Evolutionary conservation across 2,797 vertebrate genomes (phyloP), one percentile per base, ranked within the genome.

Genomic region (Spatula clypeata): DNA sequence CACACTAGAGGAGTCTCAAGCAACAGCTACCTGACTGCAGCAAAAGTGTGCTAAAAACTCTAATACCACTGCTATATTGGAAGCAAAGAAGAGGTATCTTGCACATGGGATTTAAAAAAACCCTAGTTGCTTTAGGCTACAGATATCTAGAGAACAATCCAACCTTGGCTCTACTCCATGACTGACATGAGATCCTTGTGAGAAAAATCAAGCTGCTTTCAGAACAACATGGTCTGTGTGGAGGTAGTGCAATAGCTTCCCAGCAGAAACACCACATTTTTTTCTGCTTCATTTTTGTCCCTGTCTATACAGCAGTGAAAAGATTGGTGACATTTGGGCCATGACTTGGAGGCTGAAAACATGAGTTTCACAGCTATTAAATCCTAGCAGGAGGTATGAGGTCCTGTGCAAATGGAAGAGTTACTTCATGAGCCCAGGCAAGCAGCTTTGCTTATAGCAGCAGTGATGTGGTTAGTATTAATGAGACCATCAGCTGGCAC

Each of bases 311-410:
- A 65, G 29, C n/a, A 77, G 40, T 45, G 55, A 87, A 79, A 45
- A 85, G 61, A 82, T 15, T 79, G 72, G 47, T 62, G 74, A 71
- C 67, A 70, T 80, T 82, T 80, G 40, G 75, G 72, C 69, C 79
- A 61, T 7, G 61, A 85, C 47, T 74, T 77, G 31, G 23, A 92
- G 67, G 57, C 67, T 89, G 88, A 82, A 87, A 86, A 70, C 40
- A 31, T 34, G 57, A 87, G 31, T 91, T 95, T 96, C 75, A 74
- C 21, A 74, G 86, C 81, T 86, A 86, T 85, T 91, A 85, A 89
- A 87, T 72, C 34, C 80, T 87, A 87, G 58, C 57, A 93, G 69
- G 69, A 87, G 54, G 49, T 70, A 71, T 8, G 21, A 54, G 45
- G 81, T 79, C 79, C 54, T 45, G 23, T 77, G 53, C 73, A 83